Conservation (phyloP, 2,113 vertebrate species). For the Catharus minimus region DNA sequence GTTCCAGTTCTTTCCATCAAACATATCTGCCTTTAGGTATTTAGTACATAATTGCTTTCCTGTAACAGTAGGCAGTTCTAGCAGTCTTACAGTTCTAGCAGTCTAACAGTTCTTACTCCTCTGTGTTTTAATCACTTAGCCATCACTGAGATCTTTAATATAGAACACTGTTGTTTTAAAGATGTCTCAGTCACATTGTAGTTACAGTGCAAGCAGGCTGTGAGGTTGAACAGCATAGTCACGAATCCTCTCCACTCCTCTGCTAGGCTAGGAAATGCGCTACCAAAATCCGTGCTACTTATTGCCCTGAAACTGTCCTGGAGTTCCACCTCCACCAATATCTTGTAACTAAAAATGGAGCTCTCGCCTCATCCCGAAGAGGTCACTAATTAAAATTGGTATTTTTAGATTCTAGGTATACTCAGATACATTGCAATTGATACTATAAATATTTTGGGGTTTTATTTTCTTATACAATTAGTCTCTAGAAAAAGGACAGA, state of each 20-base stretch:
- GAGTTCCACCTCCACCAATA: constrained; percentile 11
- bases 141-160: neutral
- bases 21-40: neutral
- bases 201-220: neutral
- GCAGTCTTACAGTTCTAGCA: neutral
- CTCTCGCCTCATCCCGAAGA: neutral
- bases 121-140: neutral
- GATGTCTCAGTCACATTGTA: neutral
- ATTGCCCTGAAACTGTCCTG: constrained; percentile 1
- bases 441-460: constrained; percentile 2
- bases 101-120: neutral
- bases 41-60: neutral
- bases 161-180: neutral
- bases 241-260: neutral
- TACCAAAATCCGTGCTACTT: neutral
- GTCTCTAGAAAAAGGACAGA: neutral
- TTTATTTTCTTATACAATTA: constrained; percentile 25
- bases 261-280: neutral
- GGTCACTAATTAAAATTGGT: constrained; percentile 27
- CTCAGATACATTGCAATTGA: neutral
- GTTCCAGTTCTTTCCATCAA: neutral
- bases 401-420: constrained; percentile 48
- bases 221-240: neutral
- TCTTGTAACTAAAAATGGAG: constrained; percentile 45
- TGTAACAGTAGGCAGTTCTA: neutral